Base-by-base conservation (phyloP, 2,113 vertebrate genomes). In the Dicrurus megarhynchus region DNA sequence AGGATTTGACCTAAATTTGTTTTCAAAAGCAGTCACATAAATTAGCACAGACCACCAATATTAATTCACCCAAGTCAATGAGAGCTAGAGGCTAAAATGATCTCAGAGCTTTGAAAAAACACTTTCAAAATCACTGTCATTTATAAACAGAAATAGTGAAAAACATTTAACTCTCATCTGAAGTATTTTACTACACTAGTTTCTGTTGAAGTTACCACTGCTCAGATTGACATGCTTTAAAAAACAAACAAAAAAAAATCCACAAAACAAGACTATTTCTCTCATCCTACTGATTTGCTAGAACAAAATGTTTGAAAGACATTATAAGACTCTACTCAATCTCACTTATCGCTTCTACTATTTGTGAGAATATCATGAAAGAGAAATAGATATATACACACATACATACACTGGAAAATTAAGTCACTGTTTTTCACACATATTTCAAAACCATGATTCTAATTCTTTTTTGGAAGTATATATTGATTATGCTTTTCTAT, bases 1-100 rank as follows among this genome's bases (percentile, higher is more conserved):
- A 70, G 50, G 27, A 94, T 90, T 94, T 90, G 83, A 94, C 95
- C 90, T 90, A 92, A 96, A 95, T 94, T 70, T 92, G 76, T 84
- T 94, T 95, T 95, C 68, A 92, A 87, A 91, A 86, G 89, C 47
- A 70, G 61, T 49, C 81, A 88, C 80, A 92, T 81, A 93, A 90
- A 92, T 94, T 95, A 96, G 53, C 82, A 85, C 59, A 90, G 85
- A 93, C 91, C 85, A 70, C 39, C 68, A 90, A n/a, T 88, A 90
- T 64, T 67, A 93, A 95, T 95, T 95, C 87, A 92, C 77, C 42
- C 60, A 93, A 93, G 88, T 86, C 85, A 94, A 60, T 71, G 56
- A 81, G 27, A 84, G 33, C 85, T 86, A 35, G 50, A 80, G 87
- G 90, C 90, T 86, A 90, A 86, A 95, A 94, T n/a, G 52, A 80